phyloP scores from a whole-genome alignment of 2,113 vertebrate species.

The Herpetotheres cachinnans region DNA sequence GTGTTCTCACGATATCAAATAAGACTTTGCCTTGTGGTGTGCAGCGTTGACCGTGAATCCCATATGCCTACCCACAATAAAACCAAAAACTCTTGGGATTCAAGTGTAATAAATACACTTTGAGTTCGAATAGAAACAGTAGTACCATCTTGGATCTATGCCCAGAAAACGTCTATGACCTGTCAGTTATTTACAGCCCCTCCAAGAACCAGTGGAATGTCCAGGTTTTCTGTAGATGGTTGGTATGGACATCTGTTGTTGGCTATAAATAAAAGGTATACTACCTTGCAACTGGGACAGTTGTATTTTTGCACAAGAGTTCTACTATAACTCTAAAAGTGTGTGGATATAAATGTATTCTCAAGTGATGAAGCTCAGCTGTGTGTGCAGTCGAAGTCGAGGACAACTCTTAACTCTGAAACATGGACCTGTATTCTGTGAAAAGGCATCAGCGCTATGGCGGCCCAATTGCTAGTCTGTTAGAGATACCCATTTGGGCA shows the following conservation, averaged over 20 bases:
- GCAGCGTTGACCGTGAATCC: not conserved
- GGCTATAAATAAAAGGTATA: not conserved
- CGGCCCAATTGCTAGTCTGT: not conserved
- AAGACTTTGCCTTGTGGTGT: not conserved
- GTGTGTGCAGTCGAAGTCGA: accelerated
- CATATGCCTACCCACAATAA: not conserved
- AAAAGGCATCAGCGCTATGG: not conserved
- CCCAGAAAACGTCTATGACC: not conserved
- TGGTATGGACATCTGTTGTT: not conserved
- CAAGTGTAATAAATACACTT: not conserved
- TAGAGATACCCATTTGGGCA: not conserved
- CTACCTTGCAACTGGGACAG: not conserved
- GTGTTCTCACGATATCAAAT: not conserved
- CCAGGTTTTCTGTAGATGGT: not conserved
- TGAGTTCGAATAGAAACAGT: not conserved
- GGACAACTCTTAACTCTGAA: not conserved
- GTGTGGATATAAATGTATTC: accelerated
- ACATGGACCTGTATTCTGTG: not conserved
- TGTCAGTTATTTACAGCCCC: not conserved
- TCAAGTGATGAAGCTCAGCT: not conserved
- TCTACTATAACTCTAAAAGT: not conserved
- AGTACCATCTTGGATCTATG: not conserved
- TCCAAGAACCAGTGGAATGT: not conserved
- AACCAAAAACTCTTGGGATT: not conserved
- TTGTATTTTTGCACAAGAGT: not conserved